A percentile compares a stretch with the other conserved stretches of the same genome.
Conservation (phyloP, 2,797 vertebrate species). For the Enoplosus armatus region DNA sequence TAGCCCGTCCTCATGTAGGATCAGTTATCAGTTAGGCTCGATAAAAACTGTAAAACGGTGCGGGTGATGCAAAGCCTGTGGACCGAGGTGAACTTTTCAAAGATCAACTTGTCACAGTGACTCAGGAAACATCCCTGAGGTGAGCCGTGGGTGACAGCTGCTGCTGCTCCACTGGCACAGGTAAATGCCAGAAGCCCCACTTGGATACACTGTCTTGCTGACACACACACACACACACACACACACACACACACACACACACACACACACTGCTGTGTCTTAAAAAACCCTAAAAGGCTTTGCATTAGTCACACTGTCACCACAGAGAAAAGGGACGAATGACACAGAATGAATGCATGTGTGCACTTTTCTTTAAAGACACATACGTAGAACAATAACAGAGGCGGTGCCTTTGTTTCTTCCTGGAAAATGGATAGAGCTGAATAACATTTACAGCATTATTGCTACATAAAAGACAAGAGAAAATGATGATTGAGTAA, state of each 20-base stretch:
- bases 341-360: not conserved
- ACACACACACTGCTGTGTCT: conserved; percentile 18
- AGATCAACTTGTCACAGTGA: conserved; percentile 83
- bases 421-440: not conserved
- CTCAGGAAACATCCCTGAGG: conserved; percentile 84
- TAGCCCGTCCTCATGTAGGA: conserved; percentile 1
- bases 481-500: not conserved
- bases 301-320: conserved; percentile 25
- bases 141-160: conserved; percentile 82
- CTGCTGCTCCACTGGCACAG: conserved; percentile 74
- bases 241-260: conserved; percentile 13
- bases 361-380: not conserved
- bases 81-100: conserved; percentile 82
- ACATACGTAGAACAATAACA: not conserved
- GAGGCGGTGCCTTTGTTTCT: not conserved
- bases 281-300: conserved; percentile 35
- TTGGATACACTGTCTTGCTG: conserved; percentile 54
- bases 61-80: conserved; percentile 52
- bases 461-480: not conserved
- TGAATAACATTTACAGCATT: not conserved
- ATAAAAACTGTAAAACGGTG: conserved; percentile 19
- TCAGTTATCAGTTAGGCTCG: conserved; percentile 38
- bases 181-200: conserved; percentile 83
- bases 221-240: conserved; percentile 22
- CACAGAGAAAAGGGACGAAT: conserved; percentile 17